These are phyloP conservation scores for Drosophila gunungcola DNA, from an alignment of 1,140 invertebrate species.

Conservation along the genomic window DNA sequence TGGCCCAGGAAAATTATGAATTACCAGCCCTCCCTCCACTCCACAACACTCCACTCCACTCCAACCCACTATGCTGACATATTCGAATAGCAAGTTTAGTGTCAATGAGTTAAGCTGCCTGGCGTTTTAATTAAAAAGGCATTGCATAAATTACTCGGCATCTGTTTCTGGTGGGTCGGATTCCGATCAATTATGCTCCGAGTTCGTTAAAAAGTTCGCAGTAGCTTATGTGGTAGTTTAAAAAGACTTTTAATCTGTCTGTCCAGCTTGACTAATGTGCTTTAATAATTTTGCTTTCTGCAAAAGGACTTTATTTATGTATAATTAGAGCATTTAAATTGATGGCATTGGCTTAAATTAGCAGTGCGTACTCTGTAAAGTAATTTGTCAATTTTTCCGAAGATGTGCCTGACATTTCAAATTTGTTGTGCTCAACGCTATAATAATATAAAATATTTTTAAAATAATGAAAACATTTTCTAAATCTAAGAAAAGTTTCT, in stretches of 20 bases:
- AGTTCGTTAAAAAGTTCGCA: not conserved
- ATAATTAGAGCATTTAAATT: too few species aligned
- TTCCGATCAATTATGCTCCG: conserved; percentile 7
- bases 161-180: not conserved
- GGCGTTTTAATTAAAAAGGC: conserved; percentile 63
- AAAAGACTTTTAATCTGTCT: not conserved
- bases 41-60: too few species aligned
- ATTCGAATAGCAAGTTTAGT: conserved; percentile 44
- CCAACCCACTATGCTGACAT: conserved; percentile 9
- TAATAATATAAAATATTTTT: too few species aligned
- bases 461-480: too few species aligned
- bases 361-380: too few species aligned
- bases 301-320: too few species aligned
- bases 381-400: too few species aligned
- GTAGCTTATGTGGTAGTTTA: not conserved
- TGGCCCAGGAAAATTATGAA: conserved; percentile 15
- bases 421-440: too few species aligned
- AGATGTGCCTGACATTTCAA: too few species aligned
- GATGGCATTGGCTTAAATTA: too few species aligned
- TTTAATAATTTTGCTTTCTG: not conserved
- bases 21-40: not conserved
- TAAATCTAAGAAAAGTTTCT: too few species aligned
- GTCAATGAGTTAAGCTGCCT: conserved; percentile 33
- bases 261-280: not conserved
- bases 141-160: conserved; percentile 37